These are phyloP conservation scores for Aplodontia rufa DNA, from an alignment of 2,113 vertebrate species.

Conservation along the genomic window DNA sequence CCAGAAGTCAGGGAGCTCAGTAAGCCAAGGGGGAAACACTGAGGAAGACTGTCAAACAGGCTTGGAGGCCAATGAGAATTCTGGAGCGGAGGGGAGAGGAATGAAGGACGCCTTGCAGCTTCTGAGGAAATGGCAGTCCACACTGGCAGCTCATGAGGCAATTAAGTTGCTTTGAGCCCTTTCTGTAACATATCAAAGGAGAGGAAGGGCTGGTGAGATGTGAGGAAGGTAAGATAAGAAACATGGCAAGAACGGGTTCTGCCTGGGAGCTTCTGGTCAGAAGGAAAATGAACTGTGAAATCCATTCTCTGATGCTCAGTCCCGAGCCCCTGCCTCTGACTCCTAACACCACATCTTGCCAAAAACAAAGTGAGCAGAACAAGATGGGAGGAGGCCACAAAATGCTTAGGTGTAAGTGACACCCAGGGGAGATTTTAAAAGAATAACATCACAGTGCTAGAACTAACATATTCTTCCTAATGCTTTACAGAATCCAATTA, in stretches of 20 bases:
- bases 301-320: not conserved
- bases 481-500: not conserved
- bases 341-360: not conserved
- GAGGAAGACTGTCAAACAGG: not conserved
- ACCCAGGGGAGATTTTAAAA: not conserved
- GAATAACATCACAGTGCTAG: not conserved
- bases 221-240: not conserved
- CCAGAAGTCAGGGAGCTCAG: not conserved
- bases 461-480: slow-evolving; percentile 7
- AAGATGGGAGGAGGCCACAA: not conserved
- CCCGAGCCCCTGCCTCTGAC: not conserved
- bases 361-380: not conserved
- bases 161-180: not conserved
- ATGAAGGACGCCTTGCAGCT: not conserved
- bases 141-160: no score
- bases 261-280: not conserved
- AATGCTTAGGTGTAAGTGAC: not conserved
- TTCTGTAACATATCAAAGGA: not conserved
- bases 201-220: not conserved
- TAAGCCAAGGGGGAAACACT: not conserved
- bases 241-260: not conserved
- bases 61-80: no score
- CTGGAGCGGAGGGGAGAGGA: not conserved
- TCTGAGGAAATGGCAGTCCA: not conserved
- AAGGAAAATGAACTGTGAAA: not conserved